Conservation (phyloP, 2,888 invertebrate species). For the Linnaemya tessellans region DNA sequence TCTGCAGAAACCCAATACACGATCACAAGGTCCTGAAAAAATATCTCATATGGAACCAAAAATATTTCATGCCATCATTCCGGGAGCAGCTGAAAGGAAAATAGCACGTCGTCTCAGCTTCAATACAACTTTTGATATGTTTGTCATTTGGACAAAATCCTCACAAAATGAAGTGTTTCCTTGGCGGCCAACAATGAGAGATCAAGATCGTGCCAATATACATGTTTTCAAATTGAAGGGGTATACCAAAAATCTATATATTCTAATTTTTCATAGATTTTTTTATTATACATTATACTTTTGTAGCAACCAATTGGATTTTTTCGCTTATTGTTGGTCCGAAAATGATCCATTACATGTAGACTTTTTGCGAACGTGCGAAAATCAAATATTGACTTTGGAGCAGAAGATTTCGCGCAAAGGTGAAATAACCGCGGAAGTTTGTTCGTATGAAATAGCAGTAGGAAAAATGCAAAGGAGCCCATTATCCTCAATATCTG, state of each 20-base stretch:
- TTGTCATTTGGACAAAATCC: conserved; percentile 93
- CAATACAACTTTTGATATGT: conserved; percentile 83
- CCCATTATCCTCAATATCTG: conserved; percentile 87
- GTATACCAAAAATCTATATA: conserved; percentile 81
- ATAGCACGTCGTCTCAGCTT: conserved; percentile 81
- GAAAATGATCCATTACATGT: conserved; percentile 95
- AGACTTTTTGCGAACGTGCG: conserved; percentile 88
- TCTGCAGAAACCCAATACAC: conserved; percentile 86
- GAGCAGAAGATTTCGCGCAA: conserved; percentile 92
- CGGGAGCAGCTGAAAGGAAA: conserved; percentile 81
- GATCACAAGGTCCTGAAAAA: conserved; percentile 85
- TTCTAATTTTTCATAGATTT: conserved; percentile 71
- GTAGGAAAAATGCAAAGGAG: conserved; percentile 86
- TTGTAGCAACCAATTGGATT: conserved; percentile 87
- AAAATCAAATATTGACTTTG: conserved; percentile 89
- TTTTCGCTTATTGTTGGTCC: conserved; percentile 91
- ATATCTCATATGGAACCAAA: conserved; percentile 88
- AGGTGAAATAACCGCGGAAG: conserved; percentile 89
- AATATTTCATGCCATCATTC: conserved; percentile 84
- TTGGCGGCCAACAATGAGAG: conserved; percentile 93
- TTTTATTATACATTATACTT: conserved; percentile 62
- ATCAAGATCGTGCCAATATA: conserved; percentile 94
- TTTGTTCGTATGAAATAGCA: conserved; percentile 86
- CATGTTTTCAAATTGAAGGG: conserved; percentile 90
- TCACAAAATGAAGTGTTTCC: conserved; percentile 94